These are phyloP conservation scores for Elanus axillaris DNA, from an alignment of 2,113 vertebrate genomes.

Conservation along the genomic window DNA sequence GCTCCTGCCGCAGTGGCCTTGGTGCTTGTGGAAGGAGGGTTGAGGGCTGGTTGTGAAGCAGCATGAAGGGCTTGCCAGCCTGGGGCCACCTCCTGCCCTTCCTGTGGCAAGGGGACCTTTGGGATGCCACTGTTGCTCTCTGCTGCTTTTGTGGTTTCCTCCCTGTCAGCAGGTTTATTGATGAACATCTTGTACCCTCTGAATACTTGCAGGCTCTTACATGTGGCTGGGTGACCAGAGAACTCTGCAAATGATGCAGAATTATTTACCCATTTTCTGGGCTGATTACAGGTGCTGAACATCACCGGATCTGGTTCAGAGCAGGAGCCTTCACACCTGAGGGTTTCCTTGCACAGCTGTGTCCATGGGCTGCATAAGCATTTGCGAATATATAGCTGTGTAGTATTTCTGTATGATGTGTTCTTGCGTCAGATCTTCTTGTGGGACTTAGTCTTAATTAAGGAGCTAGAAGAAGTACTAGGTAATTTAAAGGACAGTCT, in stretches of 20 bases:
- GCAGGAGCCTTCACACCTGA: neutral
- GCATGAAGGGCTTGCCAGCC: neutral
- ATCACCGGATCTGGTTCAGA: neutral
- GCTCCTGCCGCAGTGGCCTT: neutral
- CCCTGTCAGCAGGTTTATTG: neutral
- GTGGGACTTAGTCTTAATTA: neutral
- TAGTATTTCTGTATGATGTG: too few relatives aligned
- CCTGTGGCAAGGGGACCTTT: neutral
- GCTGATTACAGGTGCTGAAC: neutral
- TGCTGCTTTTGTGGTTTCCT: neutral
- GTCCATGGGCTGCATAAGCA: neutral
- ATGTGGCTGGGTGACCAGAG: neutral
- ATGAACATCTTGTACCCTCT: neutral
- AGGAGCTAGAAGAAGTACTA: neutral
- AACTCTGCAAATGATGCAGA: neutral
- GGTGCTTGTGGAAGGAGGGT: neutral
- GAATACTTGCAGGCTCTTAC: neutral
- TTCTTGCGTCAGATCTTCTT: neutral
- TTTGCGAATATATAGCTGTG: neutral
- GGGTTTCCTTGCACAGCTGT: fast-evolving
- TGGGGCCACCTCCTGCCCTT: neutral
- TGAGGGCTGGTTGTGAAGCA: neutral
- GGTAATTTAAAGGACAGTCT: neutral
- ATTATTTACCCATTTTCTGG: neutral
- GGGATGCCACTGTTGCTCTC: neutral